phyloP scores from a whole-genome alignment of 1,140 invertebrate species.

The Ganaspis sp. region DNA sequence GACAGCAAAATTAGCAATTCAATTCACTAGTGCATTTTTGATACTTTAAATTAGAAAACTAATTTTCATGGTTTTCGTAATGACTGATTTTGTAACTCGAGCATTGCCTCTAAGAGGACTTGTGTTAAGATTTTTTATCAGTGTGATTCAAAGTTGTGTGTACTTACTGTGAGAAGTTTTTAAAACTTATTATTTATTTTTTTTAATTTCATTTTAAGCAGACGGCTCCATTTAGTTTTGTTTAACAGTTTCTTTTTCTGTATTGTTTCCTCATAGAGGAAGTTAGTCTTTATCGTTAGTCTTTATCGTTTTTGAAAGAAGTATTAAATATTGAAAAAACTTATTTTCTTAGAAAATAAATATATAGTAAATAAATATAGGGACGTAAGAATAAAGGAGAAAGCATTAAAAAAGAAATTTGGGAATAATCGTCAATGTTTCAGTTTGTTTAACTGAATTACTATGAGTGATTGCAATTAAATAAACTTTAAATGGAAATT shows the following conservation, averaged over 20 bases:
- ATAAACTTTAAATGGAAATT: too few species aligned
- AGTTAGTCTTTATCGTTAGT: background rate
- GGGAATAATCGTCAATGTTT: too few species aligned
- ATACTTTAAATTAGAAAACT: slow-evolving; percentile 12
- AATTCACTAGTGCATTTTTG: slow-evolving; percentile 12
- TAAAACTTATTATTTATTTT: background rate
- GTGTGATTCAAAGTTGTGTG: background rate
- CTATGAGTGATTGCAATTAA: too few species aligned
- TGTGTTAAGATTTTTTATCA: background rate
- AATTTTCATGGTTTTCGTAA: background rate
- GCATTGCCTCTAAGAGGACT: background rate
- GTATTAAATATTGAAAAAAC: too few species aligned
- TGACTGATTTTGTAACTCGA: background rate
- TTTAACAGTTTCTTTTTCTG: too few species aligned
- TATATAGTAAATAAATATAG: too few species aligned
- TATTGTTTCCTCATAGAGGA: too few species aligned
- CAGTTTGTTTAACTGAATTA: too few species aligned
- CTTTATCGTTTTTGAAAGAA: background rate
- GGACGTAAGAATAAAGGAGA: too few species aligned
- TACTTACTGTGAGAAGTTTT: background rate
- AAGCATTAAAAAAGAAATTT: too few species aligned
- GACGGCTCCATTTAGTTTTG: background rate
- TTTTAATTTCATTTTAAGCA: background rate
- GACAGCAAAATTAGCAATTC: slow-evolving; percentile 6
- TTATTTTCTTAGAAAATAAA: too few species aligned